Conservation (phyloP, 2,113 vertebrate genomes). For the Dicrurus megarhynchus region DNA sequence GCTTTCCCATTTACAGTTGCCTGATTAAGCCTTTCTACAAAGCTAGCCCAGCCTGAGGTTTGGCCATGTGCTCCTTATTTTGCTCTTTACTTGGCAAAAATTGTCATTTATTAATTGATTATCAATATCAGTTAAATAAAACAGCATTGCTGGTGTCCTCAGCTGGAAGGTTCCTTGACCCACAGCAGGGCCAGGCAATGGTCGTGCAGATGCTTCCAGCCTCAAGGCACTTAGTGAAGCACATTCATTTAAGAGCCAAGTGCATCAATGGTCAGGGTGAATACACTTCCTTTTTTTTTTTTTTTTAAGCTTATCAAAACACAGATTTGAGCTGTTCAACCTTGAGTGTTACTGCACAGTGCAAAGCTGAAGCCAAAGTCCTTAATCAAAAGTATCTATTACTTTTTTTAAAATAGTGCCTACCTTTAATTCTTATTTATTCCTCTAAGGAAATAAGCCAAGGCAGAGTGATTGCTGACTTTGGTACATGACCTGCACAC, state of each 20-base stretch:
- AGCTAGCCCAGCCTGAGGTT: neutral
- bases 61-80: neutral
- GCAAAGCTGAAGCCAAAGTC: neutral
- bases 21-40: neutral
- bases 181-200: accelerated
- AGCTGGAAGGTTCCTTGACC: neutral
- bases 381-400: neutral
- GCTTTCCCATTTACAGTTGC: neutral
- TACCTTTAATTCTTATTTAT: neutral
- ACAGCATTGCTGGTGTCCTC: neutral
- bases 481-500: neutral
- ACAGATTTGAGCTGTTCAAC: neutral
- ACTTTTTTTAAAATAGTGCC: neutral
- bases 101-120: neutral
- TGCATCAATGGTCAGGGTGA: neutral
- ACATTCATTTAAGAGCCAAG: neutral
- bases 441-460: neutral
- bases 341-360: accelerated
- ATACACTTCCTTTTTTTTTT: neutral
- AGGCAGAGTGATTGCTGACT: neutral
- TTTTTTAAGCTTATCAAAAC: neutral
- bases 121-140: neutral
- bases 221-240: neutral
- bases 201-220: neutral
- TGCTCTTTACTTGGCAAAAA: neutral